Base-by-base conservation (phyloP, 2,113 vertebrate genomes). In the Cephalopholis sonnerati region DNA sequence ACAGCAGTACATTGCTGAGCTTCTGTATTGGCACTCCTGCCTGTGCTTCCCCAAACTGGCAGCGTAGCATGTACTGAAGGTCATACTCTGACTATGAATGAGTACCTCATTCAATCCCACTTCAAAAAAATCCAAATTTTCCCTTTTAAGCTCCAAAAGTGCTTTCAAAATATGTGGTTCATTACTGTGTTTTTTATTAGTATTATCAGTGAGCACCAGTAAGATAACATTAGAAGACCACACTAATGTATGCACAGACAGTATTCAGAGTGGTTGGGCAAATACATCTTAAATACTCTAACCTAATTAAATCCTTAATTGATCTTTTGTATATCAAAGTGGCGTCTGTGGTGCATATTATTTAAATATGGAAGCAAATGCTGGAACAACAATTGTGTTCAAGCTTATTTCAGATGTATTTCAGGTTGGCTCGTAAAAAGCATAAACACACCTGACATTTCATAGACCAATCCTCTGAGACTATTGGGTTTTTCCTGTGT, bases 371-470 rank as follows among this genome's bases (percentile, higher is more conserved):
- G 29, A 54, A n/a, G 29, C 22, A 24, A 39, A 24, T 24, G 48
- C 46, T 13, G 48, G 18, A 32, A 36, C 18, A 36, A 32, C 66
- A 22, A 53, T 36, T 69, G 51, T 62, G 24, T 32, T 75, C 20
- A 16, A 16, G 32, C 63, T 24, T 32, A 54, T 75, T 57, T 77
- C 17, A 48, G n/a, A 71, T 58, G 17, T 58, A 64, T 77, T 79
- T 29, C 17, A 74, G 46, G 69, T 27, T 16, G 22, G 51, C 53
- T 72, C 61, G 59, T 58, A 29, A 59, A 59, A 51, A 65, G 24
- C 7, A 8, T 74, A 54, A 69, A 46, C 55, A 74, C 27, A 62
- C 36, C 63, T 84, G 75, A 74, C 70, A 79, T 84, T 79, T 84
- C 75, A 53, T 74, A 62, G 25, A 24, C 18, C 54, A 44, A 20